Base-by-base conservation (phyloP, 2,797 vertebrate genomes). In the Thripadectes ignobilis region DNA sequence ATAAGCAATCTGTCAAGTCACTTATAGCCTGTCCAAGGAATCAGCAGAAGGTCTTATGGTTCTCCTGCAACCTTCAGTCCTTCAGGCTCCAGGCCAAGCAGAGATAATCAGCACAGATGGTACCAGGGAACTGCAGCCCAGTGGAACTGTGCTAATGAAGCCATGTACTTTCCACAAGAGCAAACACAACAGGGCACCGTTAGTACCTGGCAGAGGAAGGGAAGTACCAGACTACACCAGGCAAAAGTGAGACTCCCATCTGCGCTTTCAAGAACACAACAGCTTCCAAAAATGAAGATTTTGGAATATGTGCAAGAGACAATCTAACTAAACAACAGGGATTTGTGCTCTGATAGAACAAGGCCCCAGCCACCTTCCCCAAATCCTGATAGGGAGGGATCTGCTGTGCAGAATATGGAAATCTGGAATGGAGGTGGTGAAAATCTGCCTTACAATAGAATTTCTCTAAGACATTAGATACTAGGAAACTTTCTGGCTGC, bases 111-210 rank as follows among this genome's bases (percentile, higher is more conserved):
- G 92, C 93, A 94, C 95, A 97, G 94, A 96, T 96, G 96, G 96
- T 75, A 83, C 22, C 85, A 88, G 76, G 89, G 87, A 96, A 69
- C 66, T 92, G 93, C 95, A 96, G 92, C 91, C 94, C 95, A 81
- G 9, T 88, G 85, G 43, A 93, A 90, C 93, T 86, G 89, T 68
- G 89, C 89, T 97, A 97, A 96, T 96, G 95, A 96, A 96, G 95
- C 93, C 92, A 55, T 95, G 94, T 94, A 89, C 96, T 96, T 96
- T 95, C 93, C 95, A 96, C 89, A 91, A 86, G 92, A 95, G 95
- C 92, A 94, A 93, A 95, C 89, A 94, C 95, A 96, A 95, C 95
- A 89, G 95, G 85, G 95, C 95, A 93, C 93, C 15, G 3, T 93
- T 76, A 96, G 95, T 94, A 95, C 91, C 95, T 96, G 93, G 95